Evolutionary conservation across 1,140 invertebrate species (phyloP).

Genomic region (Argopecten irradians): DNA sequence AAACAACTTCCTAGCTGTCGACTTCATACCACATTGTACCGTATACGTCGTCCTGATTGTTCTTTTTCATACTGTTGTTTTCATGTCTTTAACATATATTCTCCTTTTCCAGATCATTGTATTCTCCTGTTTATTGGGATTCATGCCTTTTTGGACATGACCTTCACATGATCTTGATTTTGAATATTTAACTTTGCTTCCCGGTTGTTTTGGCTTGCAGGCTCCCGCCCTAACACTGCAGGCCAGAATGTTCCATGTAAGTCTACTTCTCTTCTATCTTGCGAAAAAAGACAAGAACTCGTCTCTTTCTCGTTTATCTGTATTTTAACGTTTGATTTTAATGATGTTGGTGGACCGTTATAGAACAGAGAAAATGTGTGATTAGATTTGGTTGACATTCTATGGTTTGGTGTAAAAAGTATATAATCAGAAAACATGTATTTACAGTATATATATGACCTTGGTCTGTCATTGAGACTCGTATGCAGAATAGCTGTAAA

Average conservation of each 20-base stretch:
- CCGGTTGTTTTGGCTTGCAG: slow-evolving; percentile 56
- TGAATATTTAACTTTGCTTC: slow-evolving; percentile 47
- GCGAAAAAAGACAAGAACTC: background rate
- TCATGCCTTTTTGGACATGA: slow-evolving; percentile 8
- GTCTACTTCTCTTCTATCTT: slow-evolving; percentile 41
- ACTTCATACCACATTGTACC: background rate
- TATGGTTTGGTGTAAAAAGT: background rate
- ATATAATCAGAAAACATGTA: background rate
- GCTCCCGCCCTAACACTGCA: slow-evolving; percentile 59
- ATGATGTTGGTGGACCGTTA: background rate
- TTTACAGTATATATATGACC: background rate
- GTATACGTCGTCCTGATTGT: too few species aligned
- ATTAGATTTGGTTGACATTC: background rate
- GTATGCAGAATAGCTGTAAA: too few species aligned
- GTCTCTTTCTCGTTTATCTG: background rate
- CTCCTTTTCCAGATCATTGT: slow-evolving; percentile 29
- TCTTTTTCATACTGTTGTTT: background rate
- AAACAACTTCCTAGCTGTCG: too few species aligned
- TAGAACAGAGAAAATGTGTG: background rate
- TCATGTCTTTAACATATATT: slow-evolving; percentile 46
- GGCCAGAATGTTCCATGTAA: slow-evolving; percentile 69
- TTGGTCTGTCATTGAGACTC: background rate
- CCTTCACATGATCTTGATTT: slow-evolving; percentile 2
- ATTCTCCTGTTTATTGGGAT: background rate
- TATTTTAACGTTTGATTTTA: background rate